Percentiles rank a stretch among this genome's conserved stretches.
Conservation (phyloP, 2,888 invertebrate species). For the Eupithecia inturbata region DNA sequence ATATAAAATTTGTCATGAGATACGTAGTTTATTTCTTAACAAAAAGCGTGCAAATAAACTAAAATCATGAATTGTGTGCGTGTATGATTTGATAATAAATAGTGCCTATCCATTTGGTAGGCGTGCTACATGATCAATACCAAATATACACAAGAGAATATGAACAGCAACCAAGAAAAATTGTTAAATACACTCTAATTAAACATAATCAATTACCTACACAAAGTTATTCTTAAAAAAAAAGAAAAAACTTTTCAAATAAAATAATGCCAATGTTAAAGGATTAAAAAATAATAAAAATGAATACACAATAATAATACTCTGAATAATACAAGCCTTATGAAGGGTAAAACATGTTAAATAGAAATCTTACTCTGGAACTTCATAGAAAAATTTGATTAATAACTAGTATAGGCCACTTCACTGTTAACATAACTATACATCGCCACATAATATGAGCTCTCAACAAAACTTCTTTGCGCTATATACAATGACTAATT, state of each 20-base stretch:
- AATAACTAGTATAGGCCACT: conserved; percentile 76
- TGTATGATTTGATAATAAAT: conserved; percentile 46
- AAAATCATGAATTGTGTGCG: conserved; percentile 36
- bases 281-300: conserved; percentile 58
- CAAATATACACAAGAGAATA: conserved; percentile 40
- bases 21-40: conserved; percentile 60
- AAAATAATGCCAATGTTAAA: conserved; percentile 50
- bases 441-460: conserved; percentile 69
- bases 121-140: conserved; percentile 34
- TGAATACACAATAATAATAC: conserved; percentile 70
- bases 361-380: conserved; percentile 75
- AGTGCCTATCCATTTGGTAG: conserved; percentile 39
- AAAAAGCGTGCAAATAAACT: conserved; percentile 53
- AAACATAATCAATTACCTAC: conserved; percentile 38
- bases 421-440: conserved; percentile 66
- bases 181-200: conserved; percentile 32
- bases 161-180: conserved; percentile 47
- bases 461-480: conserved; percentile 72
- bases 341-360: conserved; percentile 67
- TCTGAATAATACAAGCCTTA: conserved; percentile 78
- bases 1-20: conserved; percentile 67
- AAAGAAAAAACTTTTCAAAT: conserved; percentile 50
- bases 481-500: conserved; percentile 78
- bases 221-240: conserved; percentile 40
- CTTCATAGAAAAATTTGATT: conserved; percentile 69